Evolutionary conservation across 2,113 vertebrate species (phyloP), one percentile per base, ranked within the genome.

Genomic region (Cromileptes altivelis): DNA sequence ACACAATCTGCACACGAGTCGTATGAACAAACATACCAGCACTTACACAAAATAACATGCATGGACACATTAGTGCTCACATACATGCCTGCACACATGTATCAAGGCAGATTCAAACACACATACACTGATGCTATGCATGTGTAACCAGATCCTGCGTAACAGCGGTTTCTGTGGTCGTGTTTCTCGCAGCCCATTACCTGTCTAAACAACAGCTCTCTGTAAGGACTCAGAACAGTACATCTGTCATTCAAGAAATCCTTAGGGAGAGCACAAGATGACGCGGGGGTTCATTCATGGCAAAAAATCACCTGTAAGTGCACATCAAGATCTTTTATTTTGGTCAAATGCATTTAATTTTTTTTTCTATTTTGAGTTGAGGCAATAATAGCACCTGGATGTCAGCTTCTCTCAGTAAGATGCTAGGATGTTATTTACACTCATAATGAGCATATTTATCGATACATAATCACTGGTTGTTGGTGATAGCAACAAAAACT

Each of bases 101-200:
- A 64, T 30, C 30, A 3, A 76, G 6, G 64, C 49, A 73, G 53
- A 63, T 57, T 53, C 61, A 42, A 55, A 70, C 42, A 63, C 30
- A 61, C 27, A 47, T 30, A 81, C 56, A 37, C 37, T 63, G 33
- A 30, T 88, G 27, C 63, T 71, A 10, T 65, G 42, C 5, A 19
- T 76, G 40, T 88, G 88, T 78, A 82, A 91, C 53, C 70, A 88
- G 81, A 90, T 88, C 88, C 85, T 49, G 89, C 78, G 19, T 85
- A 80, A 82, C 75, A 64, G 81, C 14, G 72, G 70, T 85, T 88
- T 92, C 76, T 92, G 86, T 83, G 83, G 86, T 91, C 60, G 23
- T 88, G 73, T 86, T 88, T 85, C 80, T 88, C 82, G 86, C 81
- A 84, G 88, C 87, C 70, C 86, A 85, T 94, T 93, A 93, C 90